Evolutionary conservation across 2,888 invertebrate species (phyloP).

Genomic region (Drosophila differens): DNA sequence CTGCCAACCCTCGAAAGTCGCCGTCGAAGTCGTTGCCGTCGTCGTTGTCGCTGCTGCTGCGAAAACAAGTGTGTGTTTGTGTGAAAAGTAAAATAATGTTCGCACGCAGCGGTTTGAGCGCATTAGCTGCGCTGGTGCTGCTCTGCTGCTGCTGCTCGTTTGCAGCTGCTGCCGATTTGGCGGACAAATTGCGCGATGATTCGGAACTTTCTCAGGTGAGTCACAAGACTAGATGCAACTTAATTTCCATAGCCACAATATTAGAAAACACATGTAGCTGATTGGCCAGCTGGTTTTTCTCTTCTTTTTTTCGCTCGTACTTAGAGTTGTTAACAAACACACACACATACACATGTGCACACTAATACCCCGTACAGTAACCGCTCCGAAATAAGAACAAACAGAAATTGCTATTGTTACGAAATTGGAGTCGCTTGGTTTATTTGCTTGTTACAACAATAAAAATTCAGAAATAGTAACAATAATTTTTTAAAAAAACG

Average conservation of each 20-base stretch:
- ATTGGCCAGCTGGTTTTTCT: conserved; percentile 41
- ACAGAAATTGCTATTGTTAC: background rate
- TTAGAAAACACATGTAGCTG: conserved; percentile 49
- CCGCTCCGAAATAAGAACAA: background rate
- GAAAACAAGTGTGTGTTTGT: conserved; percentile 64
- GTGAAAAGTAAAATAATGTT: conserved; percentile 43
- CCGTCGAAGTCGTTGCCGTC: conserved; percentile 18
- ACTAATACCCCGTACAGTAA: conserved; percentile 1
- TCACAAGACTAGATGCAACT: conserved; percentile 20
- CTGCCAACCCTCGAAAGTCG: conserved; percentile 64
- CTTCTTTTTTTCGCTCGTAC: conserved; percentile 16
- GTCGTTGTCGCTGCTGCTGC: conserved; percentile 28
- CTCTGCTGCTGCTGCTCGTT: conserved; percentile 50
- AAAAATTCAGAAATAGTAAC: background rate
- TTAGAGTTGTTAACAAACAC: conserved; percentile 28
- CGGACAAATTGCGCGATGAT: conserved; percentile 89
- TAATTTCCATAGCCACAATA: conserved; percentile 12
- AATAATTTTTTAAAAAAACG: background rate
- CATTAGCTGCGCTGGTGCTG: conserved; percentile 63
- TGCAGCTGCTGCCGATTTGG: conserved; percentile 77
- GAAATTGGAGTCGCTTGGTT: background rate
- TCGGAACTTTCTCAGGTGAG: conserved; percentile 89
- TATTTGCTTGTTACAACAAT: background rate
- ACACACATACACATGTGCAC: conserved; percentile 1
- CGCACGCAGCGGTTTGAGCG: conserved; percentile 37